Evolutionary conservation across 2,797 vertebrate species (phyloP).

Genomic region (Cyprinodon diabolis): DNA sequence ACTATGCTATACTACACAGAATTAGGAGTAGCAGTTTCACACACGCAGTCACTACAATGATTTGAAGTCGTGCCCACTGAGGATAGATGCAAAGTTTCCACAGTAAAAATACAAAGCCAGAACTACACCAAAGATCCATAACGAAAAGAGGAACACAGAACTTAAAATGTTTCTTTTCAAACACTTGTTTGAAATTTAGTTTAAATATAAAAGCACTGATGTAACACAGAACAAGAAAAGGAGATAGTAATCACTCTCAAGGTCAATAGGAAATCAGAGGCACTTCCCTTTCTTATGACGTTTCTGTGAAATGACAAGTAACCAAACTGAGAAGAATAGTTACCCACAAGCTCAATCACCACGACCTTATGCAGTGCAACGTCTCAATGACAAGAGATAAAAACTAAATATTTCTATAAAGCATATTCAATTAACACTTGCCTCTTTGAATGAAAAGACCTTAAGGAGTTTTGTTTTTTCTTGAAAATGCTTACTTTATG

Average conservation of each 20-base stretch:
- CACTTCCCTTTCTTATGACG: conserved; percentile 48
- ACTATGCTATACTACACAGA: not conserved
- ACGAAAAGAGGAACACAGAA: conserved; percentile 25
- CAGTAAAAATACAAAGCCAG: conserved; percentile 7
- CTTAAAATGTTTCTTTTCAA: conserved; percentile 13
- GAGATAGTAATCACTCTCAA: conserved; percentile 43
- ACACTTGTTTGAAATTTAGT: conserved; percentile 15
- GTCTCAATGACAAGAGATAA: not conserved
- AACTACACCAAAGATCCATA: not conserved
- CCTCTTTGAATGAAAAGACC: not conserved
- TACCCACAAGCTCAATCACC: not conserved
- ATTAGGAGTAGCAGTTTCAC: not conserved
- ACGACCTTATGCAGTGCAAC: not conserved
- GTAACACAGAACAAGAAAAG: conserved; percentile 56
- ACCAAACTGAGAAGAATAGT: conserved; percentile 1
- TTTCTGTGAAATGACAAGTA: conserved; percentile 9
- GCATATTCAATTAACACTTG: not conserved
- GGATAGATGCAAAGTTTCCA: not conserved
- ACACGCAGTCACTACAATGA: not conserved
- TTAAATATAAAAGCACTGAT: conserved; percentile 43
- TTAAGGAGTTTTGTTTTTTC: not conserved
- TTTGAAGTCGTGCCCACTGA: not conserved
- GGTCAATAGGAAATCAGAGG: conserved; percentile 46
- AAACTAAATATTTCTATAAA: not conserved
- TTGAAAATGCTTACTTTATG: not conserved